Base-by-base conservation (phyloP, 2,797 vertebrate genomes). In the Cirrhinus mrigala region DNA sequence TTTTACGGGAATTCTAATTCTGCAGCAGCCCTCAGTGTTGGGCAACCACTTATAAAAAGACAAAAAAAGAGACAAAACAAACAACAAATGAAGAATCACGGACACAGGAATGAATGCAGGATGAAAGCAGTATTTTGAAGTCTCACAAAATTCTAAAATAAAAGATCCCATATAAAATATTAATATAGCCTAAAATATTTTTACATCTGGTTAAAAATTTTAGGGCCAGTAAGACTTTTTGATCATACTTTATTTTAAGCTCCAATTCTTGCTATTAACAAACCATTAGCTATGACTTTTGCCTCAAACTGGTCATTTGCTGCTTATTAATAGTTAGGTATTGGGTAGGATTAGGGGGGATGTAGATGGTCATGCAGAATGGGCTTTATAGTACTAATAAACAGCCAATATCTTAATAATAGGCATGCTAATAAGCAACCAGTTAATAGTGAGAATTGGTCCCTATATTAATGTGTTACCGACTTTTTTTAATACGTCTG, bases 1-100 rank as follows among this genome's bases (percentile, higher is more conserved):
- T 77, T 87, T 90, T 87, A 83, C 85, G 56, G 75, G 85, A 87
- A 89, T 82, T 87, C 64, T 73, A 64, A 87, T 87, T 88, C 77
- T 79, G 27, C 78, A 73, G 73, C 81, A 82, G 50, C n/a, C 52
- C 52, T 69, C 50, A 2, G 54, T 27, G 58, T 77, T 87, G 71
- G 79, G 58, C 58, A 79, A 81, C 40, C 46, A 24, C 84, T 81
- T 75, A 68, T 73, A 83, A 46, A 83, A 85, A 82, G n/a, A 46
- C 3, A 50, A 29, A 68, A 40, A 82, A 22, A 66, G 18, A 81
- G 33, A 77, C 20, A 60, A 76, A 48, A n/a, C 6, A n/a, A 20
- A 54, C 44, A n/a, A 44, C 27, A 44, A 52, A 58, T 86, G 4
- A 80, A 86, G 52, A 54, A 69, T 44, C 33, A n/a, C 73, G 11